Evolutionary conservation across 1,140 invertebrate species (phyloP).

Genomic region (Gryon sp.): DNA sequence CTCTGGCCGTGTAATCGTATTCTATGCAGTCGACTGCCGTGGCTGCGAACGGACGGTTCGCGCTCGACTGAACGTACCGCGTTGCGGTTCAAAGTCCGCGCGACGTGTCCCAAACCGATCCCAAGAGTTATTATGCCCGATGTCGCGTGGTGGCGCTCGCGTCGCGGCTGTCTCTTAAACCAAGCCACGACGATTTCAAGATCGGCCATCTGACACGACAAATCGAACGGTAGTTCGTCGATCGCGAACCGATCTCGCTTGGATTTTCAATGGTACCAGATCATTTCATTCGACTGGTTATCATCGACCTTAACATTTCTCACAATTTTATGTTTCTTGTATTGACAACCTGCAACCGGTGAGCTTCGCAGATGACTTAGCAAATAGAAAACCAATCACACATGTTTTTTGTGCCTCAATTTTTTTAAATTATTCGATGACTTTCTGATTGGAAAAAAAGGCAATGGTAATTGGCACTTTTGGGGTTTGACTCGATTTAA

Average conservation of each 20-base stretch:
- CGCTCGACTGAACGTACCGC: slow-evolving; percentile 19
- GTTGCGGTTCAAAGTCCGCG: slow-evolving; percentile 44
- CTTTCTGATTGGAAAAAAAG: slow-evolving; percentile 26
- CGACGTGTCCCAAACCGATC: slow-evolving; percentile 10
- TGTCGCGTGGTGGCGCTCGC: slow-evolving; percentile 23
- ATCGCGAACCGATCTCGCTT: slow-evolving; percentile 3
- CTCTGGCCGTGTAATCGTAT: slow-evolving; percentile 74
- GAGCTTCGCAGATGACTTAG: slow-evolving; percentile 18
- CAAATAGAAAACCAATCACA: not conserved
- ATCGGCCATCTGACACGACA: slow-evolving; percentile 28
- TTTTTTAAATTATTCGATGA: not conserved
- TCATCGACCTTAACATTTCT: not conserved
- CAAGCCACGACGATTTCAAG: not conserved
- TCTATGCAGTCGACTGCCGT: slow-evolving; percentile 77
- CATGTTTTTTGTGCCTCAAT: not conserved
- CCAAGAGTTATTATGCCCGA: slow-evolving; percentile 65
- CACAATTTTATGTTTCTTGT: slow-evolving; percentile 1
- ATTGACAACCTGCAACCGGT: slow-evolving; percentile 11
- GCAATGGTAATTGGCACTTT: too few species aligned
- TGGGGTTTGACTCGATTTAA: too few species aligned
- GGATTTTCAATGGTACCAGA: not conserved
- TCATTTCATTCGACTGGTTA: not conserved
- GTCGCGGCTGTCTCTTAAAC: not conserved
- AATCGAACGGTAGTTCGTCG: not conserved
- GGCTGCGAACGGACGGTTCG: slow-evolving; percentile 69